These are phyloP conservation scores for Sebastes schlegelii DNA, from an alignment of 2,113 vertebrate species.

Conservation along the genomic window DNA sequence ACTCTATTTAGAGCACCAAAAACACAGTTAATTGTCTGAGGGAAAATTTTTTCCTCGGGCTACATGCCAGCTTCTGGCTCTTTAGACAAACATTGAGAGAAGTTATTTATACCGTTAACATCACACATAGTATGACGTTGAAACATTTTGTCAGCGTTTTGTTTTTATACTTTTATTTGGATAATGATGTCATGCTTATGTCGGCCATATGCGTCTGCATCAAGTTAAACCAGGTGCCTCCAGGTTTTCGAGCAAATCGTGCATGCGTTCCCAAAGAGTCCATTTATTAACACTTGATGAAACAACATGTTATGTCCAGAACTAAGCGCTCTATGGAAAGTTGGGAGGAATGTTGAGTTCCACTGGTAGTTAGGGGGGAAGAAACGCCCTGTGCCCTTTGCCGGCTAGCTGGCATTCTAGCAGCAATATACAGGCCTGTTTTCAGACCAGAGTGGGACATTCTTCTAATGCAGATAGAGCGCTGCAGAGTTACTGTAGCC, in stretches of 20 bases:
- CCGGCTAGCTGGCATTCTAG: constrained; percentile 39
- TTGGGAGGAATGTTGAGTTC: constrained; percentile 51
- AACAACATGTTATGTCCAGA: constrained; percentile 36
- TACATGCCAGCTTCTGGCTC: constrained; percentile 26
- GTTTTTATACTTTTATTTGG: constrained; percentile 43
- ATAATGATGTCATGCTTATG: constrained; percentile 40
- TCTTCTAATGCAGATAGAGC: constrained; percentile 31
- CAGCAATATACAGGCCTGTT: constrained; percentile 22
- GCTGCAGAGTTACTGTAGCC: constrained; percentile 12
- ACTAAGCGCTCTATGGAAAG: constrained; percentile 54
- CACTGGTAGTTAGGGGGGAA: constrained; percentile 9
- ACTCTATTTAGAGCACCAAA: background rate
- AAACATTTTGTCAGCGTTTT: constrained; percentile 14
- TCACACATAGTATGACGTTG: constrained; percentile 6
- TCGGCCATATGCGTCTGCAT: background rate
- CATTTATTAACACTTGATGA: constrained; percentile 33
- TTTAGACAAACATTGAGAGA: constrained; percentile 48
- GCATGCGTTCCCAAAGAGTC: constrained; percentile 28
- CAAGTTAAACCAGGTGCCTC: constrained; percentile 39
- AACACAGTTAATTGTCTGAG: background rate
- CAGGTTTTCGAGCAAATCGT: background rate
- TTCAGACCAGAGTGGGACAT: constrained; percentile 58
- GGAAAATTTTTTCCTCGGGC: background rate
- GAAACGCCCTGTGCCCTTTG: constrained; percentile 29
- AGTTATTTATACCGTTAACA: constrained; percentile 24